Percentiles rank a stretch among this genome's conserved stretches.
Evolutionary conservation across 1,140 invertebrate genomes (phyloP).

Genomic region (Solenopsis invicta): DNA sequence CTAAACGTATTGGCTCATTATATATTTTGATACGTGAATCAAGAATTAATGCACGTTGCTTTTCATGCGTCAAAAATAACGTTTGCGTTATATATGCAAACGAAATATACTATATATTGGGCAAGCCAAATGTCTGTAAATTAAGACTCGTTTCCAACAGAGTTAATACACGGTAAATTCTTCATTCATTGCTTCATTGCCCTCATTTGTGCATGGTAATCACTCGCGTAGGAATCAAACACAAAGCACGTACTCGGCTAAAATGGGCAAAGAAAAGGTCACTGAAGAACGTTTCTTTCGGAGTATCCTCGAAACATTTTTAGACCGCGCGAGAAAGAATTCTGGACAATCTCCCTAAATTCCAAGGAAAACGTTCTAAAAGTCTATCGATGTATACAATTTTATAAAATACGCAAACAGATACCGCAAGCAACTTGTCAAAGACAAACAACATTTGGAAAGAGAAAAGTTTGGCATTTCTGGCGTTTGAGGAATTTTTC

Average conservation of each 20-base stretch:
- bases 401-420: background rate
- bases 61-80: constrained; percentile 37
- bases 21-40: background rate
- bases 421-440: background rate
- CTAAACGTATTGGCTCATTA: too few relatives aligned
- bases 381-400: background rate
- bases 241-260: background rate
- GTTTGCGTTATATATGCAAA: constrained; percentile 13
- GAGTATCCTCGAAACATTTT: background rate
- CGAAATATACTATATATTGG: constrained; percentile 22
- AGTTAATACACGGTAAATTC: background rate
- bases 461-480: background rate
- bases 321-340: background rate
- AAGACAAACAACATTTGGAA: background rate
- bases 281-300: constrained; percentile 65
- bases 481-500: background rate
- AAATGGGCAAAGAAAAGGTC: constrained; percentile 71
- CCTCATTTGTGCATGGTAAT: background rate
- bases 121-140: constrained; percentile 25
- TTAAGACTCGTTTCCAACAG: background rate
- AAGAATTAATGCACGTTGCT: background rate
- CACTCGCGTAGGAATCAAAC: constrained; percentile 64
- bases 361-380: background rate
- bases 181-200: constrained; percentile 36
- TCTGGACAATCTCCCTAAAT: background rate